Conservation (phyloP, 2,113 vertebrate species). For the Anguilla japonica region DNA sequence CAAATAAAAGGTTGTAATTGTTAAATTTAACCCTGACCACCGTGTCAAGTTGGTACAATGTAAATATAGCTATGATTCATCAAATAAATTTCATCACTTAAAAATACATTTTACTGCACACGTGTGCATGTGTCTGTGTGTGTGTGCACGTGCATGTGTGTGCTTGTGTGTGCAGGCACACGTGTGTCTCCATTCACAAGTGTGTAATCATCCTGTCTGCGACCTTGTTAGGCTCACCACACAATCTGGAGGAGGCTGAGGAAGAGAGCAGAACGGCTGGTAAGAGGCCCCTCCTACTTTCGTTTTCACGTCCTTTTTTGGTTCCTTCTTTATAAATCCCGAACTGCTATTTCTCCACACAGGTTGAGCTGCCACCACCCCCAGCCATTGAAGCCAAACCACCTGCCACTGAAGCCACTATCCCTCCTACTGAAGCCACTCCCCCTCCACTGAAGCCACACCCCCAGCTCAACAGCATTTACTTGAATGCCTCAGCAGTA, state of each 20-base stretch:
- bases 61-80: too few species aligned
- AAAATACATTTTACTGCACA: too few species aligned
- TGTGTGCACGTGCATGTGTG: neutral
- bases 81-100: too few species aligned
- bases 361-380: constrained; percentile 52
- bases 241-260: constrained; percentile 71
- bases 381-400: constrained; percentile 16
- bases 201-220: neutral
- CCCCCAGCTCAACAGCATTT: constrained; percentile 26
- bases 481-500: constrained; percentile 35
- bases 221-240: constrained; percentile 62
- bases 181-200: too few species aligned
- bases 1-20: too few species aligned
- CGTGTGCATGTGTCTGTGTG: neutral
- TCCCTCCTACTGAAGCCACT: constrained; percentile 15
- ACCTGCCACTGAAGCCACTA: constrained; percentile 17
- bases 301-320: neutral
- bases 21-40: too few species aligned
- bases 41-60: too few species aligned
- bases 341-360: constrained; percentile 7
- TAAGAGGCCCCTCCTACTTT: constrained; percentile 47
- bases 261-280: constrained; percentile 65
- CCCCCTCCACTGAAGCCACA: constrained; percentile 17
- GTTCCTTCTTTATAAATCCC: neutral
- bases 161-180: too few species aligned